phyloP scores from a whole-genome alignment of 2,113 vertebrate species.

The Xiphophorus hellerii region DNA sequence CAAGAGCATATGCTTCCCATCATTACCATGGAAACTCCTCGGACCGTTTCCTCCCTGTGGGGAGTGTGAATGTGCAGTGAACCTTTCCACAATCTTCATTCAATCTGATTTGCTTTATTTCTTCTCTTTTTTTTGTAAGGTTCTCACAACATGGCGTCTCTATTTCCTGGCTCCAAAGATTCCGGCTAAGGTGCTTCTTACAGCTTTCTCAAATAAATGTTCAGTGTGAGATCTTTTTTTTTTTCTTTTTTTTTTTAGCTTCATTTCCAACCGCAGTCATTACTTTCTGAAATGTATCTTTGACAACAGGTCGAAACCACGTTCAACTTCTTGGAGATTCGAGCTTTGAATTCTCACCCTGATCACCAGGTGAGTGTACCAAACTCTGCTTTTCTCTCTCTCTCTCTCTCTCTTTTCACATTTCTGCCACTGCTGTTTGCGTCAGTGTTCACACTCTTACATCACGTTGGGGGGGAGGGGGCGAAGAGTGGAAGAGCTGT shows the following conservation, averaged over 20 bases:
- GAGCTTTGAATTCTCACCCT: conserved; percentile 75
- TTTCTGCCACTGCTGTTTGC: neutral
- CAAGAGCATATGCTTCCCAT: conserved; percentile 35
- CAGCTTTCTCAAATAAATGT: neutral
- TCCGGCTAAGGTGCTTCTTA: conserved; percentile 81
- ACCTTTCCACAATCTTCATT: conserved; percentile 42
- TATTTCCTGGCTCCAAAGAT: conserved; percentile 84
- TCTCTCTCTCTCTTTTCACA: neutral
- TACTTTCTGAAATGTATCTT: conserved; percentile 7
- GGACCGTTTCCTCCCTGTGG: conserved; percentile 23
- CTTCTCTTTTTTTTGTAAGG: conserved; percentile 42
- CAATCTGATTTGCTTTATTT: conserved; percentile 19
- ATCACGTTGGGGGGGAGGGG: conserved; percentile 10
- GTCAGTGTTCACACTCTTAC: conserved; percentile 9
- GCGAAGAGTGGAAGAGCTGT: conserved; percentile 4
- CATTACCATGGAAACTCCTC: conserved; percentile 59
- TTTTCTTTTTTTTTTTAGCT: neutral
- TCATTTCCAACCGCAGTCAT: neutral
- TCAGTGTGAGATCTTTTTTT: conserved; percentile 1
- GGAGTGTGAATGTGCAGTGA: conserved; percentile 38
- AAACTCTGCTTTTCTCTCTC: neutral
- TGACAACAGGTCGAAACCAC: conserved; percentile 73
- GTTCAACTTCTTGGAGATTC: conserved; percentile 82
- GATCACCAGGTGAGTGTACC: conserved; percentile 71
- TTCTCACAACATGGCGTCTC: conserved; percentile 84